Percentiles rank a stretch among this genome's conserved stretches.
phyloP scores from a whole-genome alignment of 2,113 vertebrate genomes.

The Alethe castanea region DNA sequence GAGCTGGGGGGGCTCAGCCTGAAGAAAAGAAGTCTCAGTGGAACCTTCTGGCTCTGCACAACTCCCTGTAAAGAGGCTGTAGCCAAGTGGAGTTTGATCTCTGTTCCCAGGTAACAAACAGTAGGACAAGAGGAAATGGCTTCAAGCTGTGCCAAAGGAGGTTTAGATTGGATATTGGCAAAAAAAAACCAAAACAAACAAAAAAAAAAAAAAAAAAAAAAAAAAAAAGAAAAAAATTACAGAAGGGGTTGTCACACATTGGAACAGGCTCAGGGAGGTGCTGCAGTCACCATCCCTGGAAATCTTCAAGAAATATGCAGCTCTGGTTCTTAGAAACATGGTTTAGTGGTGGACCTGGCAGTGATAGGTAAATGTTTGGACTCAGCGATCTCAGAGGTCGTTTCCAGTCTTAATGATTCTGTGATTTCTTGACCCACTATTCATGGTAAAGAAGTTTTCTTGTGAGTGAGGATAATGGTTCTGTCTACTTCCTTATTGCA shows the following conservation, averaged over 20 bases:
- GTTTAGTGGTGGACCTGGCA: background rate
- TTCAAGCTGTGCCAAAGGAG: background rate
- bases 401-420: background rate
- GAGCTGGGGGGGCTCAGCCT: background rate
- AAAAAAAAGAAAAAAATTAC: background rate
- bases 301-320: background rate
- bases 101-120: background rate
- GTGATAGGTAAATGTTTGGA: background rate
- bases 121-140: background rate
- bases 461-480: background rate
- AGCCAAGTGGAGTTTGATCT: accelerated
- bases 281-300: background rate
- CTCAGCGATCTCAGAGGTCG: accelerated
- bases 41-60: accelerated
- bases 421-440: background rate
- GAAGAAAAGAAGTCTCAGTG: background rate
- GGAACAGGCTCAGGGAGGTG: background rate
- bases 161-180: background rate
- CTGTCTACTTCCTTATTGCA: background rate
- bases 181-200: background rate
- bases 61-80: background rate
- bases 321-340: background rate
- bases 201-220: background rate
- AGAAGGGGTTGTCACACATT: background rate
- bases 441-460: background rate